Evolutionary conservation across 92 coral and sea anemone species (phyloP), one percentile per base, ranked within the genome.

Genomic region (Heliopora coerulea): DNA sequence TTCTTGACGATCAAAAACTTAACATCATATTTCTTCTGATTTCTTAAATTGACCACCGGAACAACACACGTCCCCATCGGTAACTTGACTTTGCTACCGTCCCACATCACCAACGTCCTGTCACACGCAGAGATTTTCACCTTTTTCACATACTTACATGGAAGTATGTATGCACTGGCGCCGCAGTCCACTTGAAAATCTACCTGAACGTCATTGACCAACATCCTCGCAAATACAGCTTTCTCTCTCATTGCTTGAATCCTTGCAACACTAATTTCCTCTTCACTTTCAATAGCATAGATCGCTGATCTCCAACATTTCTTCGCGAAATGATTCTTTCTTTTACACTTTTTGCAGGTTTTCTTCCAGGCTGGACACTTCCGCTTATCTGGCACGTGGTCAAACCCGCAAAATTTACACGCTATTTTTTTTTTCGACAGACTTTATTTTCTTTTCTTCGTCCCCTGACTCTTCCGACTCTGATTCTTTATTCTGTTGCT

Each of bases 161-260:
- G 60, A 26, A 56, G 61, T 66, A 49, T 31, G 46, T 35, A 50
- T 12, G 73, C 73, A 48, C 85, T 56, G 31, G 85, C 79, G 0
- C 87, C 85, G 62, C 91, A 78, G 59, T 83, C 87, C 59, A 79
- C 73, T 30, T 86, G 87, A 67, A 86, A 86, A 13, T 37, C 72
- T 44, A 84, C 67, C 30, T 18, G 19, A 18, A 26, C 50, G 58
- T 40, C 50, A 15, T 61, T 73, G 34, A 65, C 82, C 56, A 80
- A 18, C 79, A 79, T 80, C 40, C 59, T 31, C 4, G 79, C 64
- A 72, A 70, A 80, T 58, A 70, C 79, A 8, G 83, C 83, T 37
- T 18, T 54, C n/a, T 65, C 74, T 54, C 37, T 54, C 58, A 54
- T 26, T 19, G 67, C 75, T 58, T 42, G 72, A 15, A 79, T 58